Evolutionary conservation across 2,888 invertebrate species (phyloP).

Genomic region (Ptilodon capucinus): DNA sequence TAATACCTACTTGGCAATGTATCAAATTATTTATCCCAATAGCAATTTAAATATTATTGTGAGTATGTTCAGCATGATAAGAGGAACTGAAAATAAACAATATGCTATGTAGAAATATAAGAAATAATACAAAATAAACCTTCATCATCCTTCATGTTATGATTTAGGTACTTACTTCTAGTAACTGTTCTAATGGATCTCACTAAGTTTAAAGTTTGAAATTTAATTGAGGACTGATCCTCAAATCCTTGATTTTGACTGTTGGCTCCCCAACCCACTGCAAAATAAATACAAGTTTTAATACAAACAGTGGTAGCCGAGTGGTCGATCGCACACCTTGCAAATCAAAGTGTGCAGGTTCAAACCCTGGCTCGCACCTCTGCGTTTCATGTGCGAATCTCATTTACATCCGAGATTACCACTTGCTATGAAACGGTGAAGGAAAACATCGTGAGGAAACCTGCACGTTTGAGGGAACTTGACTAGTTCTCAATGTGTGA

Average conservation of each 20-base stretch:
- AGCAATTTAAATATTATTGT: slow-evolving; percentile 94
- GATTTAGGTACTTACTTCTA: slow-evolving; percentile 88
- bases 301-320: no score
- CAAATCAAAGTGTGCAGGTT: not conserved
- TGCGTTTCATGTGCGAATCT: no score
- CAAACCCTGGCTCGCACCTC: no score
- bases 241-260: slow-evolving; percentile 92
- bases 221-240: slow-evolving; percentile 92
- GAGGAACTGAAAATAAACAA: slow-evolving; percentile 92
- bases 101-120: slow-evolving; percentile 1
- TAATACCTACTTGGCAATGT: not conserved
- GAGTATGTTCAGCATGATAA: slow-evolving; percentile 94
- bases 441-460: no score
- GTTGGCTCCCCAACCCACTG: slow-evolving; percentile 95
- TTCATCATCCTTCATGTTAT: not conserved
- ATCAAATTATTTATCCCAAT: slow-evolving; percentile 86
- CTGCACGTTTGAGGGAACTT: no score
- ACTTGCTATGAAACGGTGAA: no score
- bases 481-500: no score
- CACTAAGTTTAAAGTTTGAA: slow-evolving; percentile 94
- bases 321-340: no score
- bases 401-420: no score
- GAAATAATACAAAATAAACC: not conserved
- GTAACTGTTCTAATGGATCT: slow-evolving; percentile 98
- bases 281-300: no score